Percentiles rank a stretch among this genome's conserved stretches.
Evolutionary conservation across 2,797 vertebrate genomes (phyloP).

Genomic region (Catamblyrhynchus diadema): DNA sequence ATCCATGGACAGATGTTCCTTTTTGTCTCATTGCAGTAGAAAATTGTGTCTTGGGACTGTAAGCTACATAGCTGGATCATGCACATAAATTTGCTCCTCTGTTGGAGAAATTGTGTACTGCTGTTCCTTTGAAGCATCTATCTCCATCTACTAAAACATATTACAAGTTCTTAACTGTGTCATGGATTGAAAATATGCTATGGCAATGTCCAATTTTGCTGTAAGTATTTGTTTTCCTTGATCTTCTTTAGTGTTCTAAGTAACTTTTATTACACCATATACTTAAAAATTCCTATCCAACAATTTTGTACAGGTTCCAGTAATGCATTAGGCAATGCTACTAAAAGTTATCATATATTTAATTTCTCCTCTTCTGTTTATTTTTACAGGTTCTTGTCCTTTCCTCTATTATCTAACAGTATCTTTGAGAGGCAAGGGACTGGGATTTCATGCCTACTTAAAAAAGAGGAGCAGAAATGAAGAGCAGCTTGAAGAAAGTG

Average conservation of each 20-base stretch:
- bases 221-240: neutral
- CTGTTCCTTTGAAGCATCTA: neutral
- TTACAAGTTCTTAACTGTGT: neutral
- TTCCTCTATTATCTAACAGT: neutral
- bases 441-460: neutral
- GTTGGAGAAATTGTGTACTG: neutral
- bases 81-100: neutral
- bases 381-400: neutral
- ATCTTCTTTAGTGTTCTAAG: neutral
- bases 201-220: neutral
- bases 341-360: neutral
- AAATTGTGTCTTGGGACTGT: neutral
- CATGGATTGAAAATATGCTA: neutral
- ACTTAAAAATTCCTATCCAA: neutral
- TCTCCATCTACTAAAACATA: neutral
- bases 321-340: neutral
- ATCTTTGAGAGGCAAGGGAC: neutral
- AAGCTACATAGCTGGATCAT: neutral
- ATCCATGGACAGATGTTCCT: neutral
- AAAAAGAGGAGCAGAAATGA: neutral
- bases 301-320: neutral
- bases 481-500: neutral
- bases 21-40: neutral
- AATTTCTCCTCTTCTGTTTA: neutral
- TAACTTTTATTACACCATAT: neutral